Percentiles rank a stretch among this genome's conserved stretches.
Evolutionary conservation across 2,888 invertebrate species (phyloP).

Genomic region (Hermaeophaga mercurialis): DNA sequence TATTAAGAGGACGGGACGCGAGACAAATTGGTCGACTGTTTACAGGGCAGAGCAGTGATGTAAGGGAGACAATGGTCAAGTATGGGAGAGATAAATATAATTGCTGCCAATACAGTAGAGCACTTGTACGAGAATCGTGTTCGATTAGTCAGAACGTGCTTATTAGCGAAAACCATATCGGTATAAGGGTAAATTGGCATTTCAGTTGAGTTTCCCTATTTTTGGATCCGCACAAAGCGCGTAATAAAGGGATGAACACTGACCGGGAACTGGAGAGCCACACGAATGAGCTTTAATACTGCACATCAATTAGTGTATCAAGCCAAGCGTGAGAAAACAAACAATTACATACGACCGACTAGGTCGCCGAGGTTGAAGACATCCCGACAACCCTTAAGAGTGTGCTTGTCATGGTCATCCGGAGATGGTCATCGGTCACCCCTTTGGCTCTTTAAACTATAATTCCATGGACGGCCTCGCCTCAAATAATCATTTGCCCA

Average conservation of each 20-base stretch:
- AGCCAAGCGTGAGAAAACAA: constrained; percentile 59
- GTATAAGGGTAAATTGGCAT: constrained; percentile 51
- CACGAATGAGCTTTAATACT: constrained; percentile 57
- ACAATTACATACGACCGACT: constrained; percentile 56
- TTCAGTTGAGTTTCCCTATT: constrained; percentile 46
- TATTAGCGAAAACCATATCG: constrained; percentile 54
- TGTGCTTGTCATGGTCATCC: constrained; percentile 56
- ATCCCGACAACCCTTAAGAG: constrained; percentile 53
- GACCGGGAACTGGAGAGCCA: constrained; percentile 49
- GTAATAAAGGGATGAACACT: constrained; percentile 51
- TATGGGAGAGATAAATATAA: constrained; percentile 45
- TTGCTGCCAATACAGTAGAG: constrained; percentile 42
- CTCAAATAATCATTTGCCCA: not conserved
- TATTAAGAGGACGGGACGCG: constrained; percentile 24
- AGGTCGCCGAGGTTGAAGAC: constrained; percentile 44
- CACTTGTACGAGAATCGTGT: constrained; percentile 38
- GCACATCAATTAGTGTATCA: constrained; percentile 58
- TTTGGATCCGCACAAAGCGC: constrained; percentile 50
- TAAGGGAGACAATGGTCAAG: constrained; percentile 40
- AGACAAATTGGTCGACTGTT: constrained; percentile 23
- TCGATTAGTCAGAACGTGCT: constrained; percentile 46
- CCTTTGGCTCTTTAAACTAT: constrained; percentile 35
- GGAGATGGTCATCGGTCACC: constrained; percentile 43
- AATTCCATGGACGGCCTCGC: constrained; percentile 32
- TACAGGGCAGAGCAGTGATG: constrained; percentile 22